These are phyloP conservation scores for Zoanthus sansibaricus DNA, from an alignment of 92 coral and sea anemone species.

Conservation along the genomic window DNA sequence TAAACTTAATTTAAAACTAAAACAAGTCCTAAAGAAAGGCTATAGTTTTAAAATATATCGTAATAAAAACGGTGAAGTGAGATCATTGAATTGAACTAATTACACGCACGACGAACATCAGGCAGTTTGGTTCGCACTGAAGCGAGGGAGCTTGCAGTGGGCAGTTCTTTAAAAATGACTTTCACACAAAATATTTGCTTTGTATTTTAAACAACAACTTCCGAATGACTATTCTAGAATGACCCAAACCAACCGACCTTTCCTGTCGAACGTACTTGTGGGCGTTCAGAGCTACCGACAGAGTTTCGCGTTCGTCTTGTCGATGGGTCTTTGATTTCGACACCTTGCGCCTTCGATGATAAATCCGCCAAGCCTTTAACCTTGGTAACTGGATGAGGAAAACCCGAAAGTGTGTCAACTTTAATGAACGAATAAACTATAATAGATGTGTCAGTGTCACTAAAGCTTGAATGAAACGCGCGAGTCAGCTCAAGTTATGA, in stretches of 20 bases:
- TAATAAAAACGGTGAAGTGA: background rate
- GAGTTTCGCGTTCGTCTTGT: slow-evolving; percentile 67
- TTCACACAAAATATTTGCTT: background rate
- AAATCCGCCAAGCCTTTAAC: slow-evolving; percentile 89
- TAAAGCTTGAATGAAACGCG: slow-evolving; percentile 6
- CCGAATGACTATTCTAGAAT: slow-evolving; percentile 9
- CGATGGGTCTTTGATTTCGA: slow-evolving; percentile 55
- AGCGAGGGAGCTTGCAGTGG: background rate
- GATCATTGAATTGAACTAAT: slow-evolving; percentile 7
- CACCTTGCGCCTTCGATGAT: slow-evolving; percentile 69
- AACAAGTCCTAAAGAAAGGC: background rate
- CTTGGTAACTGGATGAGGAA: slow-evolving; percentile 81
- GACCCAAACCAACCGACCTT: slow-evolving; percentile 27
- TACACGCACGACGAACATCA: background rate
- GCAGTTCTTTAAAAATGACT: background rate
- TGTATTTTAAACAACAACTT: background rate
- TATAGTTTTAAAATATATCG: background rate
- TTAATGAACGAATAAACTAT: background rate
- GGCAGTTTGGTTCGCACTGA: background rate
- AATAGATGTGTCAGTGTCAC: slow-evolving; percentile 29
- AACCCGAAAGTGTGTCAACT: slow-evolving; percentile 13
- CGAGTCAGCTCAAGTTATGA: background rate
- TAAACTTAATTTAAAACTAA: background rate
- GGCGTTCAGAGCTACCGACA: slow-evolving; percentile 70
- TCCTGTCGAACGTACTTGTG: slow-evolving; percentile 64